Evolutionary conservation across 1,140 invertebrate genomes (phyloP), one percentile per base, ranked within the genome.

Genomic region (Ericerus pela): DNA sequence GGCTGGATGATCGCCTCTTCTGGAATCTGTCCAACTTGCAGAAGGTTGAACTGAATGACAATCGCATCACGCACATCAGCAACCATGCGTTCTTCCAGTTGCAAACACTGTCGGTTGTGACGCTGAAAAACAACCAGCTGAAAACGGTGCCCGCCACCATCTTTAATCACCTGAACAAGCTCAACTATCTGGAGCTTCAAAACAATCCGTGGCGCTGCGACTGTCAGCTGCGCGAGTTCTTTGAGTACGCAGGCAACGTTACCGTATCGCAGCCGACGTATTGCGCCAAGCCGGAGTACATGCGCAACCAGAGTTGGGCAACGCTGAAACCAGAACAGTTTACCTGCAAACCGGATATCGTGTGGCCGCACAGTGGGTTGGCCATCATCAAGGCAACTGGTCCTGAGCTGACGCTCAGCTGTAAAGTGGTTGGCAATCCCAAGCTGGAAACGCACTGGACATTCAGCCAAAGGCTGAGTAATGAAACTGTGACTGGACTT

Each of bases 121-220:
- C 76, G 51, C 66, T 92, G 16, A 75, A 81, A 53, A 74, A 77
- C 12, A 93, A 93, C 63, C 78, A 79, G 59, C 67, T 93, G n/a
- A n/a, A n/a, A n/a, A n/a, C n/a, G n/a, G n/a, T n/a, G n/a, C n/a
- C n/a, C 62, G 1, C 30, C 4, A 41, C 31, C 1, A 30, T 58
- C 1, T 60, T 76, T 14, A 72, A 75, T 12, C 75, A 73, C 0
- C 74, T 85, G 30, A 70, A 72, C 30, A 68, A 73, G n/a, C 31
- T 33, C 14, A 70, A 72, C 0, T 82, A 81, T 59, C 68, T 93
- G 1, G 82, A 80, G 53, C 70, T 94, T 0, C 76, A 81, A 54
- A 79, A 81, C 55, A 94, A 94, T 67, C 82, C 81, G 0, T 94
- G 90, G 90, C 77, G 80, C 37, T 94, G 90, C 64, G 86, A 92